Percentiles rank a stretch among this genome's conserved stretches.
Evolutionary conservation across 2,113 vertebrate genomes (phyloP).

Genomic region (Benthochromis sp.): DNA sequence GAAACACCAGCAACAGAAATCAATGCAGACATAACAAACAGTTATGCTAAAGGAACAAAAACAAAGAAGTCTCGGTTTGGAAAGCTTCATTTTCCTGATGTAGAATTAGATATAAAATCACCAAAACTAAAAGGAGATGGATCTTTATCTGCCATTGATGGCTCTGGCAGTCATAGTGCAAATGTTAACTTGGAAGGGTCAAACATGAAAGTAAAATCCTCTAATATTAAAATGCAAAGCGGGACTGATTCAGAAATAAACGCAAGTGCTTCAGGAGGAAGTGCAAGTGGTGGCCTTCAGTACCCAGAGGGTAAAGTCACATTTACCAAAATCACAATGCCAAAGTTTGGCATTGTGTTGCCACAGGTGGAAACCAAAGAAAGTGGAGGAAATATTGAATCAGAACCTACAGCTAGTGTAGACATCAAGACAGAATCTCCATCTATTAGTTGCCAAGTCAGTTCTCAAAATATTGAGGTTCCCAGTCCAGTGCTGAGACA

Average conservation of each 20-base stretch:
- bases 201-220: conserved; percentile 64
- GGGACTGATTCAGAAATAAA: conserved; percentile 38
- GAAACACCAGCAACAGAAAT: conserved; percentile 62
- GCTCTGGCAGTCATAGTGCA: conserved; percentile 16
- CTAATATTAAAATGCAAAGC: conserved; percentile 64
- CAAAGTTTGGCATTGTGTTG: conserved; percentile 75
- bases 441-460: conserved; percentile 29
- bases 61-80: conserved; percentile 84
- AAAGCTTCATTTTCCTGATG: conserved; percentile 86
- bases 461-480: conserved; percentile 54
- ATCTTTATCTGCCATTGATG: conserved; percentile 40
- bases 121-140: conserved; percentile 74
- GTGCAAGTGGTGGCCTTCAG: conserved; percentile 33
- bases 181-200: conserved; percentile 52
- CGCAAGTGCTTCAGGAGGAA: conserved; percentile 8
- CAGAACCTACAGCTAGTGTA: conserved; percentile 29
- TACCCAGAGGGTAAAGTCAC: conserved; percentile 62
- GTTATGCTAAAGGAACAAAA: conserved; percentile 72
- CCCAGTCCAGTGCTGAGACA: conserved; percentile 71
- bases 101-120: conserved; percentile 90
- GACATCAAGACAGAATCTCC: conserved; percentile 32
- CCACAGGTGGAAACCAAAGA: conserved; percentile 64
- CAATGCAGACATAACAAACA: conserved; percentile 25
- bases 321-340: conserved; percentile 79
- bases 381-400: conserved; percentile 41